Conservation (phyloP, 1,140 invertebrate genomes). For the Trichoplusia ni region DNA sequence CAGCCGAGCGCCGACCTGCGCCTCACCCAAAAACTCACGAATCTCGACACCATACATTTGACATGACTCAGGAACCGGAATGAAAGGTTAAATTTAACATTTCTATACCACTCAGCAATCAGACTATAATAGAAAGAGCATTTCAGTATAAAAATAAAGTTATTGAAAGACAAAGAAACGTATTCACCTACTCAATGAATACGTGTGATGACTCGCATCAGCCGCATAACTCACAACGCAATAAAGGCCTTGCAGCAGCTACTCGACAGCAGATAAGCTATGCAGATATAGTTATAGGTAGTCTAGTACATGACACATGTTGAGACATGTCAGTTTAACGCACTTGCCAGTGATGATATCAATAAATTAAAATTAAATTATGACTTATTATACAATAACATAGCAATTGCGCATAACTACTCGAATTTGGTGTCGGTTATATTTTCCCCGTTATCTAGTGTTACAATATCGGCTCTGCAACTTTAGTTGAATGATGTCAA, state of each 20-base stretch:
- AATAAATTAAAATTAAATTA: neutral
- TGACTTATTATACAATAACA: neutral
- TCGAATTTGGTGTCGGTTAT: constrained; percentile 6
- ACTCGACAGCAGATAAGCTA: neutral
- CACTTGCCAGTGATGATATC: neutral
- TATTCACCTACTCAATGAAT: no score
- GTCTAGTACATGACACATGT: neutral
- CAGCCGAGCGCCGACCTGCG: neutral
- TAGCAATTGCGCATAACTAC: constrained; percentile 11
- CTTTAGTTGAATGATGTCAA: constrained; percentile 61
- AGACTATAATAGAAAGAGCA: no score
- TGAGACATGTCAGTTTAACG: neutral
- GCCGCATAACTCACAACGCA: neutral
- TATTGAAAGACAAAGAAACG: no score
- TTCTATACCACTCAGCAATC: no score
- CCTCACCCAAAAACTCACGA: constrained; percentile 9
- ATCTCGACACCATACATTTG: neutral
- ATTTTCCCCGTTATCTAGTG: constrained; percentile 27
- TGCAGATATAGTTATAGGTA: neutral
- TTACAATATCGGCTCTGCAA: constrained; percentile 24
- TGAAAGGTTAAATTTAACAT: neutral
- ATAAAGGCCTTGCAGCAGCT: neutral
- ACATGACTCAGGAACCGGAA: neutral
- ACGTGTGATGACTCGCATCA: no score
- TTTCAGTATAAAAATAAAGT: no score